These are phyloP conservation scores for Matsumyia berberina DNA, from an alignment of 2,888 invertebrate species.

Conservation along the genomic window DNA sequence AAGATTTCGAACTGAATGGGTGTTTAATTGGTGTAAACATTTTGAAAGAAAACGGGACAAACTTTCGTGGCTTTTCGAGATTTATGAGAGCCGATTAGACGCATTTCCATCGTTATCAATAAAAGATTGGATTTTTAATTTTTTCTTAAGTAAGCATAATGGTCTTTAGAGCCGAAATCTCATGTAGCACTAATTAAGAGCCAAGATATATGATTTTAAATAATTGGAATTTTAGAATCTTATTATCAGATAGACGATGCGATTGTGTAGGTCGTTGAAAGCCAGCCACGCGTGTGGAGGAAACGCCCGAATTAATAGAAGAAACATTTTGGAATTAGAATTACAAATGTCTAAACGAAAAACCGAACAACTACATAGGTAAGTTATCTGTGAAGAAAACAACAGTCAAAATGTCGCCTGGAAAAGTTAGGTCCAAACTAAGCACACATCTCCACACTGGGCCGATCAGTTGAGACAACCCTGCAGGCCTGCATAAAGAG, in stretches of 20 bases:
- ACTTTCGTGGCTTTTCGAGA: constrained; percentile 42
- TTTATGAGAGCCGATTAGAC: constrained; percentile 54
- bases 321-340: too few species aligned
- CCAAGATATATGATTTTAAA: constrained; percentile 46
- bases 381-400: too few species aligned
- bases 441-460: too few species aligned
- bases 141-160: constrained; percentile 30
- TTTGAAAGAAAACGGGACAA: constrained; percentile 37
- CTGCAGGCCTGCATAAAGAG: too few species aligned
- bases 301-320: neutral
- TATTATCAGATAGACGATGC: constrained; percentile 28
- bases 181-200: constrained; percentile 43
- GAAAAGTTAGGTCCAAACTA: too few species aligned
- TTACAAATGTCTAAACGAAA: too few species aligned
- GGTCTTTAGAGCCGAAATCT: constrained; percentile 29
- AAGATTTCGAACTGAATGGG: constrained; percentile 46
- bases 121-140: constrained; percentile 36
- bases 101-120: constrained; percentile 33
- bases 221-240: constrained; percentile 53
- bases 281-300: constrained; percentile 9
- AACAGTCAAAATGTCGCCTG: too few species aligned
- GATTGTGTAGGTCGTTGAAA: too few species aligned
- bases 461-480: too few species aligned
- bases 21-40: constrained; percentile 59
- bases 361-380: too few species aligned